Evolutionary conservation across 2,113 vertebrate species (phyloP).

Genomic region (Semnopithecus entellus): DNA sequence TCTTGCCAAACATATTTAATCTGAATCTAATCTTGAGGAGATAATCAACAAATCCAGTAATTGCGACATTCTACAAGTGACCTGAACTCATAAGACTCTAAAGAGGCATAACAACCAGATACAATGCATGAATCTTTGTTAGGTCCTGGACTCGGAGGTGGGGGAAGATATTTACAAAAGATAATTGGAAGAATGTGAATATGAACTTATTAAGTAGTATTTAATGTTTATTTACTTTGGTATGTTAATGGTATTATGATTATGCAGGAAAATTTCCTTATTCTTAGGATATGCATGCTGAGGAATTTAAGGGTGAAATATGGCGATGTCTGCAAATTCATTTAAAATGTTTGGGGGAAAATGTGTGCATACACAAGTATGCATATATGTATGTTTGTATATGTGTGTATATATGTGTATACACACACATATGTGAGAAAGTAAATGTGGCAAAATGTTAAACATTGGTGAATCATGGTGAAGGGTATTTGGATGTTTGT

Average conservation of each 20-base stretch:
- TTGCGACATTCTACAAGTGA: not conserved
- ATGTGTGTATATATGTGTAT: not conserved
- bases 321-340: not conserved
- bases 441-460: constrained; percentile 9
- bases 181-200: not conserved
- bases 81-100: not conserved
- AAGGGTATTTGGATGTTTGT: not conserved
- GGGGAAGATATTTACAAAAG: not conserved
- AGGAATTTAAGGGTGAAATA: constrained; percentile 33
- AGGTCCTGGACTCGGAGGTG: not conserved
- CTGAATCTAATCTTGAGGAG: constrained; percentile 34
- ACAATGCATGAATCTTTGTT: not conserved
- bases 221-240: not conserved
- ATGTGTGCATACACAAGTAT: not conserved
- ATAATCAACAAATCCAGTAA: constrained; percentile 14
- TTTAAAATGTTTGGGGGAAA: not conserved
- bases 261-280: not conserved
- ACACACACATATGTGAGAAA: not conserved
- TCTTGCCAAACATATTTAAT: constrained; percentile 26
- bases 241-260: not conserved
- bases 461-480: not conserved
- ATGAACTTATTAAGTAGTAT: not conserved
- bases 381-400: not conserved
- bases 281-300: not conserved
- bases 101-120: not conserved